Evolutionary conservation across 2,888 invertebrate species (phyloP).

Genomic region (Ormia ochracea): DNA sequence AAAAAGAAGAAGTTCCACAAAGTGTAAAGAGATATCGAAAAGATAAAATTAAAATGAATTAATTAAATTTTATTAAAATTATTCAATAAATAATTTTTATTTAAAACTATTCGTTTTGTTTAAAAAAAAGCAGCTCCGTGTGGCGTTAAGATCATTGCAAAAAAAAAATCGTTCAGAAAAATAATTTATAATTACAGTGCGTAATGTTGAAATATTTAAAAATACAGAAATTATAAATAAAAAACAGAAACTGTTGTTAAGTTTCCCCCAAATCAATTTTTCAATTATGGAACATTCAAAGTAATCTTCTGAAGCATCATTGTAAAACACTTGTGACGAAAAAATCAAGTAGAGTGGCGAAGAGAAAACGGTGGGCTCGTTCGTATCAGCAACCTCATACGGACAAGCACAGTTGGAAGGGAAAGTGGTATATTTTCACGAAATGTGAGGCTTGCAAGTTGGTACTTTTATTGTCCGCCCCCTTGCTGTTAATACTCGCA

Average conservation of each 20-base stretch:
- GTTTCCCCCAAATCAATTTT: constrained; percentile 70
- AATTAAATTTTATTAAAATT: no score
- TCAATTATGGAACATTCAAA: constrained; percentile 72
- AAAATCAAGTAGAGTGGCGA: constrained; percentile 62
- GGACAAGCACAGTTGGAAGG: constrained; percentile 41
- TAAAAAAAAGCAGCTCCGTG: no score
- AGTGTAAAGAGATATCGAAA: no score
- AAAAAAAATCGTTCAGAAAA: no score
- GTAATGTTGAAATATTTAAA: constrained; percentile 36
- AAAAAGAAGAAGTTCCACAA: no score
- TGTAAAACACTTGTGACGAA: constrained; percentile 64
- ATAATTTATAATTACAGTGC: constrained; percentile 56
- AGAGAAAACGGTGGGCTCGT: constrained; percentile 10
- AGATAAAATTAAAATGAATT: no score
- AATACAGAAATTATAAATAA: background rate
- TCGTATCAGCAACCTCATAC: constrained; percentile 11
- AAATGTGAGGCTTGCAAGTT: constrained; percentile 14
- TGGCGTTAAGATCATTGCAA: no score
- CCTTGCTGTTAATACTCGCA: constrained; percentile 70
- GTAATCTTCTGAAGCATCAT: constrained; percentile 65
- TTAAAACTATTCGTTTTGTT: no score
- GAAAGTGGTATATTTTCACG: constrained; percentile 65
- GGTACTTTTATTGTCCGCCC: constrained; percentile 49
- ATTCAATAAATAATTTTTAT: no score
- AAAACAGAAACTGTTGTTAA: constrained; percentile 37